Conservation (phyloP, 2,888 invertebrate genomes). For the Clitarchus hookeri region DNA sequence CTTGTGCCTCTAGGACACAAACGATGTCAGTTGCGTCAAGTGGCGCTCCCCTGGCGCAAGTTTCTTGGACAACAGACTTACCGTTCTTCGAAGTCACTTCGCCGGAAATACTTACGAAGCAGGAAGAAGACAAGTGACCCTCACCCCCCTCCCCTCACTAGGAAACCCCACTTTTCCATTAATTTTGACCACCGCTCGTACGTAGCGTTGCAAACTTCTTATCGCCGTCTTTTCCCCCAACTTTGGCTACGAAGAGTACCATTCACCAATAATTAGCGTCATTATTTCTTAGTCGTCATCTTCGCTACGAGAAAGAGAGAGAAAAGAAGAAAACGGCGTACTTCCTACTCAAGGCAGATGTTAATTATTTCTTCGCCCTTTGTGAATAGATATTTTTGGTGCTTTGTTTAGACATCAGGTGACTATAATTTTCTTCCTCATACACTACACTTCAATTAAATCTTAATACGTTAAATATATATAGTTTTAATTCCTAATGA, state of each 20-base stretch:
- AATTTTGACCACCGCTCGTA: neutral
- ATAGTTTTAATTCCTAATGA: too few relatives aligned
- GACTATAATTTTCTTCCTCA: too few relatives aligned
- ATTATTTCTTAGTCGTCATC: neutral
- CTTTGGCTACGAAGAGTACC: neutral
- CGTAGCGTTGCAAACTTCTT: neutral
- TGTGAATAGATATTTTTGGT: too few relatives aligned
- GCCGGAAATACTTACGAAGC: neutral
- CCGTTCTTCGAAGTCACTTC: neutral
- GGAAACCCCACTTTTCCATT: slow-evolving; percentile 14
- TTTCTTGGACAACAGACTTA: neutral
- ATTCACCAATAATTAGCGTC: neutral
- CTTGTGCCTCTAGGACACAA: too few relatives aligned
- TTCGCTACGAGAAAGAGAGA: neutral
- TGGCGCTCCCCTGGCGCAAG: neutral
- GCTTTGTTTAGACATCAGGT: too few relatives aligned
- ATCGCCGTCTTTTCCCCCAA: neutral
- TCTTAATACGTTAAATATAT: too few relatives aligned
- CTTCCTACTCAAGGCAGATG: too few relatives aligned
- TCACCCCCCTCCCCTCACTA: neutral
- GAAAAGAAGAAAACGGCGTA: neutral
- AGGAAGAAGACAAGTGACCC: neutral
- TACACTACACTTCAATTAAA: too few relatives aligned
- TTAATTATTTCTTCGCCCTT: too few relatives aligned
- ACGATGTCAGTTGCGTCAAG: neutral